Evolutionary conservation across 2,888 invertebrate species (phyloP), one percentile per base, ranked within the genome.

Genomic region (Isoperla grammatica): DNA sequence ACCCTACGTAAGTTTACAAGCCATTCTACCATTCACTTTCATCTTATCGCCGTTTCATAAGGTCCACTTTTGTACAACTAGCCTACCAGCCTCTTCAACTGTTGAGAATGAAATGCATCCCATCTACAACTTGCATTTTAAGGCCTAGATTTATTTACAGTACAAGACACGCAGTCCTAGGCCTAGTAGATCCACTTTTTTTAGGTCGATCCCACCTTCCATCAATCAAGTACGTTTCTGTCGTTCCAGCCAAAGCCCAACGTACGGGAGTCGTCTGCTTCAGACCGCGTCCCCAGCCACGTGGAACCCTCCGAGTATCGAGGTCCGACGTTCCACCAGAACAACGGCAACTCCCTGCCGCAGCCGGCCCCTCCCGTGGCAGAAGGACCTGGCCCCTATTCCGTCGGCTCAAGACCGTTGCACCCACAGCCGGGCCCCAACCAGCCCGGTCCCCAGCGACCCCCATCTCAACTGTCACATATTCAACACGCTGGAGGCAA

Each of bases 371-470:
- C 59, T 11, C 58, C 60, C 9, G 39, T 35, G 35, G 15, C 58
- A 39, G 67, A 67, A 22, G 64, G 63, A 13, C 64, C 62, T 15
- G 63, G 64, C 1, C 62, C 65, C 13, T 65, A 68, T 59, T 62
- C 63, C 15, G 64, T 63, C 54, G 66, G 65, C 15, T 68, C 65
- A 49, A 64, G 64, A 49, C 66, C 66, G n/a, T 1, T 76, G 76
- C 63, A 68, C 77, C 61, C 77, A 76, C 0, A 73, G 77, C 40
- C 50, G 11, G 20, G 17, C 23, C 15, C 53, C 4, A 19, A 40
- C 11, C 42, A 56, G 13, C 43, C 56, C 13, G 53, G 53, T 19
- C 53, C 53, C 17, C 53, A 53, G 49, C 53, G 53, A 37, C 53
- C 53, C 17, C 29, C 29, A 3, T 49, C 49, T 22, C 49, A 49